These are phyloP conservation scores for Megaustenia siamemsis DNA, from an alignment of 2,888 invertebrate species.

Conservation along the genomic window DNA sequence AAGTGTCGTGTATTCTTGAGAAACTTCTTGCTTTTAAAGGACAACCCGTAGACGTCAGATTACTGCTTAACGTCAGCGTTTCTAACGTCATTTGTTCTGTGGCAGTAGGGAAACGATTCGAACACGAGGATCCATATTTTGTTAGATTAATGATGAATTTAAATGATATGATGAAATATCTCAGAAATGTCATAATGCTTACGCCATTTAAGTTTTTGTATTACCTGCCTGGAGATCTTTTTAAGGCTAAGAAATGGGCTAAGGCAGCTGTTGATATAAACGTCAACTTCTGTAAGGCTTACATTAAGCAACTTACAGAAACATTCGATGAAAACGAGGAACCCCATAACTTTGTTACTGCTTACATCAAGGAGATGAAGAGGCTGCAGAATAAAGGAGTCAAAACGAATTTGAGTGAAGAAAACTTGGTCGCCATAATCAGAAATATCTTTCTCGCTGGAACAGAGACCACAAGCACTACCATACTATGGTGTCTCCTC, in stretches of 20 bases:
- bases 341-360: slow-evolving; percentile 61
- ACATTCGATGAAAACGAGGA: slow-evolving; percentile 51
- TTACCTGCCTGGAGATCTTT: slow-evolving; percentile 60
- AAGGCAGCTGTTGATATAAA: slow-evolving; percentile 25
- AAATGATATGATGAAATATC: background rate
- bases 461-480: slow-evolving; percentile 88
- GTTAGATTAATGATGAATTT: no score
- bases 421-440: slow-evolving; percentile 29
- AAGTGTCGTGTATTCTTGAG: no score
- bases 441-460: slow-evolving; percentile 39
- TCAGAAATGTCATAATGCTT: background rate
- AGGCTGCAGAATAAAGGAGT: background rate
- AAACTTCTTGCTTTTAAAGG: no score
- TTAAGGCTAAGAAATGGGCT: slow-evolving; percentile 50
- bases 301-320: slow-evolving; percentile 53
- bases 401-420: slow-evolving; percentile 2
- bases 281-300: slow-evolving; percentile 36
- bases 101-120: no score
- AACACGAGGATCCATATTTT: no score
- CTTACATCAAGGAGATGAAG: slow-evolving; percentile 55
- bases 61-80: no score
- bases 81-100: no score
- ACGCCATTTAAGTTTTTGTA: slow-evolving; percentile 44
- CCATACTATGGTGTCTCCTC: slow-evolving; percentile 90
- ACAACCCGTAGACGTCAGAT: no score